Evolutionary conservation across 2,797 vertebrate genomes (phyloP).

Genomic region (Martes flavigula): DNA sequence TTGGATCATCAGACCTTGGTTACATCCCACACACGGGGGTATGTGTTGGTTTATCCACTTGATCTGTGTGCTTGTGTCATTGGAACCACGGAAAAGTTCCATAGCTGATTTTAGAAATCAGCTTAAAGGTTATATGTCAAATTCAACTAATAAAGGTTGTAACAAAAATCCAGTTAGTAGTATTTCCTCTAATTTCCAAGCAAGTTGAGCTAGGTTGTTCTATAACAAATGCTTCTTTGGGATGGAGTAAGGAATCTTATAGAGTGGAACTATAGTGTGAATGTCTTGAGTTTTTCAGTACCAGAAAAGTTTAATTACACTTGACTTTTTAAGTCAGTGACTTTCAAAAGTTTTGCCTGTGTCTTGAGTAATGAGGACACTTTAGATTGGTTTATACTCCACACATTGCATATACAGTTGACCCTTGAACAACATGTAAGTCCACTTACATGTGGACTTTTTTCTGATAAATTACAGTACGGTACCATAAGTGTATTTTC

Average conservation of each 20-base stretch:
- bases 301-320: constrained; percentile 27
- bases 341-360: not conserved
- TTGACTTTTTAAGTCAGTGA: not conserved
- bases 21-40: not conserved
- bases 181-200: constrained; percentile 7
- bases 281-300: not conserved
- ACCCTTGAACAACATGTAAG: not conserved
- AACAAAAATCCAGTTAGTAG: constrained; percentile 30
- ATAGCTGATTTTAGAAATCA: not conserved
- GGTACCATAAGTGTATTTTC: not conserved
- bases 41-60: not conserved
- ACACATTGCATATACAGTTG: not conserved
- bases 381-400: not conserved
- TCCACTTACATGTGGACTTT: not conserved
- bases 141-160: not conserved
- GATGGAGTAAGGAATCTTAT: not conserved
- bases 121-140: not conserved
- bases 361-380: not conserved
- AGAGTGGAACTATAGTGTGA: not conserved
- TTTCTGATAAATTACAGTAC: not conserved
- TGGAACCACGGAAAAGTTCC: not conserved
- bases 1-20: not conserved
- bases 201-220: not conserved
- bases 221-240: constrained; percentile 1
- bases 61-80: not conserved